Base-by-base conservation (phyloP, 1,140 invertebrate species). In the Drosophila ohnishii region DNA sequence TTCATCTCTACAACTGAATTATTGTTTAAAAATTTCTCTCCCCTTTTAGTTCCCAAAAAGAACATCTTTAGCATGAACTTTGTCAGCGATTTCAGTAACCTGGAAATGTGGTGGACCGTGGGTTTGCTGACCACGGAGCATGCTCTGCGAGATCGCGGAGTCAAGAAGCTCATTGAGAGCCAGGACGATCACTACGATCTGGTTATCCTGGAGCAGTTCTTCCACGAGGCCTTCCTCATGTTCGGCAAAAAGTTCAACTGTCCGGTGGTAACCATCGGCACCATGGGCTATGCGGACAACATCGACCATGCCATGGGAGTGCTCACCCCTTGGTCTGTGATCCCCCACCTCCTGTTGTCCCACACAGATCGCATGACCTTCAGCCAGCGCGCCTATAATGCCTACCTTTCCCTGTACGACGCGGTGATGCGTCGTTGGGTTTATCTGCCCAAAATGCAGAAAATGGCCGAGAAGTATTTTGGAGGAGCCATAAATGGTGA, bases 181-280 rank as follows among this genome's bases (percentile, higher is more conserved):
- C 91, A 93, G 32, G 83, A 92, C 48, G 85, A 78, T 6, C 65
- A 90, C 48, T 94, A 92, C 66, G 93, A 94, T 75, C 59, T 94
- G 11, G 92, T 94, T 4, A 93, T 94, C 5, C 67, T 92, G 51
- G 93, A 94, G 80, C 92, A 93, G 64, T 94, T 94, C 72, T 93
- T 92, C 42, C 93, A 93, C 80, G 93, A 94, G 82, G 92, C 93
- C 7, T 85, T 93, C n/a, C 92, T 93, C 14, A 90, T 92, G 78
- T 91, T 94, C 45, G 93, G 93, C 3, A 91, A 93, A 40, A 94
- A 93, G 67, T 94, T 94, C 70, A 92, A 92, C 14, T 92, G 93
- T 25, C 93, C 93, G 5, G 87, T 94, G 45, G 92, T 92, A 0
- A 91, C 93, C 28, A 88, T 94, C 16, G 93, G 88, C 47, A 93